Evolutionary conservation across 2,113 vertebrate genomes (phyloP).

Genomic region (Oceanites oceanicus): DNA sequence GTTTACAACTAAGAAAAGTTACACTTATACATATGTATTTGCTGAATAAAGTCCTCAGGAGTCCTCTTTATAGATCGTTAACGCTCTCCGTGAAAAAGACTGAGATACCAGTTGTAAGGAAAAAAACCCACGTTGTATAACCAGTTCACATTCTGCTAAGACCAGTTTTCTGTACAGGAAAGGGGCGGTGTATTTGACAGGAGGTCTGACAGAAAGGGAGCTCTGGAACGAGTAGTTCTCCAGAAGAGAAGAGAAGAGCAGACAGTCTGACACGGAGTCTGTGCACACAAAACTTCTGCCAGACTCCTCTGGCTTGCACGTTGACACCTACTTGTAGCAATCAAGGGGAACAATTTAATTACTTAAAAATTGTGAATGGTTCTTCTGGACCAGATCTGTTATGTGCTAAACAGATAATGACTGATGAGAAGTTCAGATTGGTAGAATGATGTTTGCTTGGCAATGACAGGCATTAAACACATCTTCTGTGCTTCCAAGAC

Average conservation of each 20-base stretch:
- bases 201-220: not conserved
- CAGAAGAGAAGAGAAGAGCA: not conserved
- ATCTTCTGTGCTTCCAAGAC: not conserved
- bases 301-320: not conserved
- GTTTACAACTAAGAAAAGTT: not conserved
- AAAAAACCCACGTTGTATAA: fast-evolving
- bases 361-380: not conserved
- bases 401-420: not conserved
- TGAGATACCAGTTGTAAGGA: not conserved
- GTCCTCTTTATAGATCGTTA: not conserved
- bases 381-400: not conserved
- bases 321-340: not conserved
- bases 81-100: not conserved
- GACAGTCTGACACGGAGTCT: not conserved
- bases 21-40: not conserved
- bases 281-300: not conserved
- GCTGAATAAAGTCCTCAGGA: not conserved
- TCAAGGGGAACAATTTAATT: not conserved
- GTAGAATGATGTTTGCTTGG: not conserved
- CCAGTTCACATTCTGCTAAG: not conserved
- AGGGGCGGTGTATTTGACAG: not conserved
- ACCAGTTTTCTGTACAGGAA: not conserved
- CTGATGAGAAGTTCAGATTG: fast-evolving
- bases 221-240: not conserved
- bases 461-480: not conserved